These are phyloP conservation scores for Neolamprologus variostigma DNA, from an alignment of 2,113 vertebrate species.

Conservation along the genomic window DNA sequence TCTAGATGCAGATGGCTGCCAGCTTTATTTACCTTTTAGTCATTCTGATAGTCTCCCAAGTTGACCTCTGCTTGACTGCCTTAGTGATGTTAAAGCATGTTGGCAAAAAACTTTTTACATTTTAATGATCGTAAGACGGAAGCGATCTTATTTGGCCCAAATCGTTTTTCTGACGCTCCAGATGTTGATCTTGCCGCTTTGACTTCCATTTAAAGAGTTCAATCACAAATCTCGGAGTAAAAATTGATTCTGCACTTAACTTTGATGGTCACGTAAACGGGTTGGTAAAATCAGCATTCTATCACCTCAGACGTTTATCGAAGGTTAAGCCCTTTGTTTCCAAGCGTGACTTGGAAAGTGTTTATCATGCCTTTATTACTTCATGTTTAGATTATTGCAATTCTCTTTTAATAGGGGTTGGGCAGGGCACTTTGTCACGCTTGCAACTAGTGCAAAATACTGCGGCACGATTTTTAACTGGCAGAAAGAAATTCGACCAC, in stretches of 20 bases:
- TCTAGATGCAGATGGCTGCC: neutral
- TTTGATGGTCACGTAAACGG: neutral
- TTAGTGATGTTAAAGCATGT: neutral
- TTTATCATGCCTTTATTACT: fast-evolving
- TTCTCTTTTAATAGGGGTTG: neutral
- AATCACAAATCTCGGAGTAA: neutral
- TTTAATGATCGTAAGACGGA: neutral
- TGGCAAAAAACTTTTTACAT: neutral
- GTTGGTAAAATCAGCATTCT: neutral
- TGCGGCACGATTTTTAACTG: neutral
- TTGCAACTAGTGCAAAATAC: neutral
- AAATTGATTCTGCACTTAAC: neutral
- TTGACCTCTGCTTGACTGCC: neutral
- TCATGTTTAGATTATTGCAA: fast-evolving
- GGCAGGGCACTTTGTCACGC: neutral
- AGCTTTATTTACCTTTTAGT: neutral
- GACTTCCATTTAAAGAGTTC: neutral
- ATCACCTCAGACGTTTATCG: neutral
- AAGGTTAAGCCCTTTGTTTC: neutral
- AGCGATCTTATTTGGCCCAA: neutral
- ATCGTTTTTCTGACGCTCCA: fast-evolving
- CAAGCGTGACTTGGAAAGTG: neutral
- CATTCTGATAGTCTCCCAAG: fast-evolving
- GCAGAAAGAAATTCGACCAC: neutral
- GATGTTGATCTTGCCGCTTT: neutral